These are phyloP conservation scores for Orthonychiurus folsomi DNA, from an alignment of 2,888 invertebrate species.

Conservation along the genomic window DNA sequence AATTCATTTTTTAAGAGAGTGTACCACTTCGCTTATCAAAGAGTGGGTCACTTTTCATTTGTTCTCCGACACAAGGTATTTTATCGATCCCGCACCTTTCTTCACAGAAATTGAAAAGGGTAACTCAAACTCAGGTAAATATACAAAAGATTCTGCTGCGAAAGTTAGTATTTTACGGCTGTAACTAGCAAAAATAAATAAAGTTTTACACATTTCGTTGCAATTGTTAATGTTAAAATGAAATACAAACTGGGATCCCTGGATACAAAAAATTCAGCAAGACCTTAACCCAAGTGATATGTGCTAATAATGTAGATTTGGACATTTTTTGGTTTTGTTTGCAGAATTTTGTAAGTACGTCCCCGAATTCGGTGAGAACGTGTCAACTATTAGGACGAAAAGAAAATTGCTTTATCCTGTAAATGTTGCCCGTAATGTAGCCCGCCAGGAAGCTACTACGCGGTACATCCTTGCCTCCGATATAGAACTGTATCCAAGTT, in stretches of 20 bases:
- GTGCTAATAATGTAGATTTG: no score
- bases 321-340: constrained; percentile 8
- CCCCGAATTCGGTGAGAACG: constrained; percentile 12
- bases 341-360: constrained; percentile 9
- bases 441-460: constrained; percentile 70
- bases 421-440: constrained; percentile 82
- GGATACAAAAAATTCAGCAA: no score
- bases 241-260: no score
- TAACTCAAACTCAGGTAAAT: not conserved
- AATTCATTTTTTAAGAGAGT: constrained; percentile 70
- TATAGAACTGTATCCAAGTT: constrained; percentile 83
- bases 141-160: not conserved
- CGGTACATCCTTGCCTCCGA: constrained; percentile 77
- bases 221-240: no score
- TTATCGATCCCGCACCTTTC: constrained; percentile 50
- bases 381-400: constrained; percentile 56
- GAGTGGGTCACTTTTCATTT: constrained; percentile 79
- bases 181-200: no score
- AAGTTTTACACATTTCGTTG: no score
- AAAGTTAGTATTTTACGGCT: no score
- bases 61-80: constrained; percentile 76
- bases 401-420: constrained; percentile 79
- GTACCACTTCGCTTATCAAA: constrained; percentile 60
- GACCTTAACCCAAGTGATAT: no score
- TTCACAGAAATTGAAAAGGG: not conserved